Base-by-base conservation (phyloP, 2,888 invertebrate genomes). In the Nineta flava region DNA sequence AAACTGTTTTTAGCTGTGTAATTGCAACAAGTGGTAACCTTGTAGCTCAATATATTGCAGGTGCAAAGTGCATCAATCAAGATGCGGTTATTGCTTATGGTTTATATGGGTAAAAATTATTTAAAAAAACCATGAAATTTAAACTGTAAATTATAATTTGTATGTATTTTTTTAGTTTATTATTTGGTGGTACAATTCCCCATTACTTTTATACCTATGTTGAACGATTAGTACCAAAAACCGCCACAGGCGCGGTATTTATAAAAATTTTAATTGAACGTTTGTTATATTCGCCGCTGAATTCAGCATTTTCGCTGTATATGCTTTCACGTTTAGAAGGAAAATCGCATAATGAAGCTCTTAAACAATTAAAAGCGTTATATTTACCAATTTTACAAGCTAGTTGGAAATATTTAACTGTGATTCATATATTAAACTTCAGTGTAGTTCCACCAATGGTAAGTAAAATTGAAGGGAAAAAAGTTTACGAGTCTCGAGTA, bases 141-240 rank as follows among this genome's bases (percentile, higher is more conserved):
- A 26, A 26, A 47, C 32, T 35, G 40, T 54, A 6, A 41, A 16
- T 49, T 46, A 26, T n/a, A n/a, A n/a, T 26, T 26, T 26, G n/a
- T 26, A 5, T 26, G 4, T 26, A 26, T 26, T 26, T n/a, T n/a
- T 64, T 42, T 65, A 85, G 86, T 46, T 68, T 87, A 43, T 59
- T 85, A n/a, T 86, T 87, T 64, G 87, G 86, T 49, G 87, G 87
- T 26, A 75, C 82, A 2, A 68, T 87, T 3, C 87, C 87, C 1
- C 87, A 87, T 64, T 84, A 77, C 60, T 87, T 87, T 63, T 86
- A 84, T 60, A 69, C 71, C 54, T 67, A 74, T 34, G 60, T 83
- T 44, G 83, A 83, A 55, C 67, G 68, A 47, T 55, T 76, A 32
- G 74, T 83, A 51, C 73, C 78, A 1, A 73, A 76, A 53, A 75